These are phyloP conservation scores for Sipha flava DNA, from an alignment of 1,140 invertebrate genomes.

Conservation along the genomic window DNA sequence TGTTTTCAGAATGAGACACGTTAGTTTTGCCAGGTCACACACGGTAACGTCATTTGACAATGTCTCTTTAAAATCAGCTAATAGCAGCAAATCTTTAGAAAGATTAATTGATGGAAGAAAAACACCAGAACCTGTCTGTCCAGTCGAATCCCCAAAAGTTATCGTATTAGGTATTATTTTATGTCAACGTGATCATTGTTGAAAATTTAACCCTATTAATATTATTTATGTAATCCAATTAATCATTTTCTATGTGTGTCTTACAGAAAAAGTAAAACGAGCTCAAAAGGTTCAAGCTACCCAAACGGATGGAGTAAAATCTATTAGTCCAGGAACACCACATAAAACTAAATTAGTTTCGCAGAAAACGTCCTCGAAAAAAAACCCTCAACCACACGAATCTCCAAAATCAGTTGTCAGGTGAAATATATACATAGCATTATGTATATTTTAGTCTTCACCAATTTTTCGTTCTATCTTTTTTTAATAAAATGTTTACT, in stretches of 20 bases:
- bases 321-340: conserved; percentile 10
- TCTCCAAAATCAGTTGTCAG: background rate
- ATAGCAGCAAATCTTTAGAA: conserved; percentile 58
- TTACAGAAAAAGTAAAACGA: conserved; percentile 68
- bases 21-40: conserved; percentile 79
- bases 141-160: conserved; percentile 38
- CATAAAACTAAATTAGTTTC: conserved; percentile 6
- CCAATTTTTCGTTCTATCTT: too few species aligned
- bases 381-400: background rate
- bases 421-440: background rate
- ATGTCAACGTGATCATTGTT: too few species aligned
- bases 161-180: conserved; percentile 42
- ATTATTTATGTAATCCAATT: background rate
- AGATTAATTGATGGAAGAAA: conserved; percentile 57
- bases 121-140: conserved; percentile 41
- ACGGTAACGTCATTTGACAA: conserved; percentile 73
- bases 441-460: too few species aligned
- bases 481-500: too few species aligned
- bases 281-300: conserved; percentile 85
- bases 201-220: too few species aligned
- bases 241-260: background rate
- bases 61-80: conserved; percentile 45
- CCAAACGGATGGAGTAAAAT: conserved; percentile 61
- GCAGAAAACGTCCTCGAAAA: background rate
- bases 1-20: conserved; percentile 65